phyloP scores from a whole-genome alignment of 2,888 invertebrate species.

The Eristalis tenax region DNA sequence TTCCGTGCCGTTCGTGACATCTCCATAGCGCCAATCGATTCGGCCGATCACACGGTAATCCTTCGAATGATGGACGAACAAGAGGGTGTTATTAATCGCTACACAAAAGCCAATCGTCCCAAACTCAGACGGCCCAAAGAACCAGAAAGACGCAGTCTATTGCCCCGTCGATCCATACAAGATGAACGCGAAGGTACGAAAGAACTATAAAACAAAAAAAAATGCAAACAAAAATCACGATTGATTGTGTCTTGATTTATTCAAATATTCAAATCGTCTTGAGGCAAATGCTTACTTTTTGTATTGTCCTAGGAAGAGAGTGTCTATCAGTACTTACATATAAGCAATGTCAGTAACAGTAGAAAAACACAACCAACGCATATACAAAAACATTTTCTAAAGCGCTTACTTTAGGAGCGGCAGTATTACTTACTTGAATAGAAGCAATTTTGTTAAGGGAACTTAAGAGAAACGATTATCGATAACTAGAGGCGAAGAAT shows the following conservation, averaged over 20 bases:
- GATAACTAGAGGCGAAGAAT: constrained; percentile 27
- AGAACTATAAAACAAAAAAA: constrained; percentile 73
- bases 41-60: constrained; percentile 94
- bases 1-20: constrained; percentile 99
- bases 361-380: constrained; percentile 14
- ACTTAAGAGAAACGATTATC: constrained; percentile 34
- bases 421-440: constrained; percentile 66
- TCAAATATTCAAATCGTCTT: constrained; percentile 8
- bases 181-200: constrained; percentile 79
- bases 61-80: constrained; percentile 97
- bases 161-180: constrained; percentile 79
- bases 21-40: constrained; percentile 95
- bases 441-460: constrained; percentile 26
- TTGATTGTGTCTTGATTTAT: constrained; percentile 22
- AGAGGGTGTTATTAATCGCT: constrained; percentile 91
- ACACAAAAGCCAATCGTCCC: constrained; percentile 84
- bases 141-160: constrained; percentile 83
- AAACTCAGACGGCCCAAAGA: constrained; percentile 84
- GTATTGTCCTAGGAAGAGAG: not conserved
- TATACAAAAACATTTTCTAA: constrained; percentile 26
- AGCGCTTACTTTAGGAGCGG: constrained; percentile 67
- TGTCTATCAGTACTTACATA: constrained; percentile 17
- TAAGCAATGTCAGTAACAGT: constrained; percentile 32
- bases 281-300: constrained; percentile 4
- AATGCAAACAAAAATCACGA: constrained; percentile 62